Evolutionary conservation across 2,113 vertebrate genomes (phyloP).

Genomic region (Turdus rufiventris): DNA sequence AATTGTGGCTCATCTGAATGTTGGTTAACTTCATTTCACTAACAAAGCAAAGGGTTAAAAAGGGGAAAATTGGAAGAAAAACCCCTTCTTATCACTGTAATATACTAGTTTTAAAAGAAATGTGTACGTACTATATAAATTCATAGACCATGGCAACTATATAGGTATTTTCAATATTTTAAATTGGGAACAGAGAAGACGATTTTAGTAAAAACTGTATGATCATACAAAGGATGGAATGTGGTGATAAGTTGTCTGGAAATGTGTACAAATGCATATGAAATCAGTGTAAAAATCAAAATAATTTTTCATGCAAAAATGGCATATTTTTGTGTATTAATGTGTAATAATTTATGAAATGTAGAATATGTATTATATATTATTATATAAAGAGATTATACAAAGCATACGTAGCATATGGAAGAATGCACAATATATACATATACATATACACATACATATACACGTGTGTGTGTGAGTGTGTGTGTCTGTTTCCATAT

Average conservation of each 20-base stretch:
- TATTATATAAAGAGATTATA: background rate
- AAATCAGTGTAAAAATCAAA: background rate
- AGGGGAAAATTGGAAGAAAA: background rate
- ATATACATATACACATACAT: background rate
- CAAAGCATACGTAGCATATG: background rate
- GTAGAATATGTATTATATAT: background rate
- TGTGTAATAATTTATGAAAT: background rate
- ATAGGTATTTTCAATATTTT: background rate
- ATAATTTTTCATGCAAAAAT: background rate
- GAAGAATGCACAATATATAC: background rate
- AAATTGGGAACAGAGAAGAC: background rate
- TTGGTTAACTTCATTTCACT: conserved; percentile 2
- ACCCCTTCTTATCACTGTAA: background rate
- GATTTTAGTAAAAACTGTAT: background rate
- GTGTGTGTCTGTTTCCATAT: background rate
- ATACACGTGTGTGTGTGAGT: too few relatives aligned
- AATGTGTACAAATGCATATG: background rate
- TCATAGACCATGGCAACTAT: background rate
- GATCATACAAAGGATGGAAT: background rate
- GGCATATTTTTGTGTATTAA: background rate
- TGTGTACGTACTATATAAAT: background rate
- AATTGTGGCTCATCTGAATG: conserved; percentile 13
- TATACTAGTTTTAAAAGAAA: background rate
- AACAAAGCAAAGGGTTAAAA: background rate
- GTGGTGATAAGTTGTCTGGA: background rate